A percentile compares a stretch with the other conserved stretches of the same genome.
Conservation (phyloP, 2,797 vertebrate species). For the Leucoraja ocellata region DNA sequence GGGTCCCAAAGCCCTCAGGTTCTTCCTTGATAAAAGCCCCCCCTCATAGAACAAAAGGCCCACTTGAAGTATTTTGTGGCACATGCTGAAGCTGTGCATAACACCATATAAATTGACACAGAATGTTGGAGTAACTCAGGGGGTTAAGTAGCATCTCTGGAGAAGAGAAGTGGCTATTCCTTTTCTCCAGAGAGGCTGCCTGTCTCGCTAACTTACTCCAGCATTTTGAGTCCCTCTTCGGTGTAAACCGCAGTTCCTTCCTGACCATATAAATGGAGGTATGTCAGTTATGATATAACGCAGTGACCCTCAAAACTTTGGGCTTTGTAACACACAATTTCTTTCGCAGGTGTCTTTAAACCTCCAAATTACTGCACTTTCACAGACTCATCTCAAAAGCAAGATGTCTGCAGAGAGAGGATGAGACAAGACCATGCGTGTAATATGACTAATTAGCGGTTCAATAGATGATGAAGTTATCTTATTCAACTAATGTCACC, state of each 20-base stretch:
- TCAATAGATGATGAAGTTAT: neutral
- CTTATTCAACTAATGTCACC: neutral
- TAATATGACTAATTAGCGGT: neutral
- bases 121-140: no score
- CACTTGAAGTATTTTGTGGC: neutral
- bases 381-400: neutral
- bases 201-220: no score
- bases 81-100: neutral
- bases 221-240: no score
- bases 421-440: no score
- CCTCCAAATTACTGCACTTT: neutral
- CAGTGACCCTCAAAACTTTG: neutral
- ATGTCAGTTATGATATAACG: neutral
- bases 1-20: no score
- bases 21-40: no score
- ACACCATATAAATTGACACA: neutral
- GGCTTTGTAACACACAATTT: neutral
- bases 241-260: no score
- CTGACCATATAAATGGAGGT: neutral
- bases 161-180: no score
- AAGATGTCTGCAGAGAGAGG: neutral
- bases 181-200: no score
- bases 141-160: no score
- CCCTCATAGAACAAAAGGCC: neutral
- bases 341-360: neutral